A percentile compares a stretch with the other conserved stretches of the same genome.
Evolutionary conservation across 2,113 vertebrate genomes (phyloP).

Genomic region (Microcebus griseorufus): DNA sequence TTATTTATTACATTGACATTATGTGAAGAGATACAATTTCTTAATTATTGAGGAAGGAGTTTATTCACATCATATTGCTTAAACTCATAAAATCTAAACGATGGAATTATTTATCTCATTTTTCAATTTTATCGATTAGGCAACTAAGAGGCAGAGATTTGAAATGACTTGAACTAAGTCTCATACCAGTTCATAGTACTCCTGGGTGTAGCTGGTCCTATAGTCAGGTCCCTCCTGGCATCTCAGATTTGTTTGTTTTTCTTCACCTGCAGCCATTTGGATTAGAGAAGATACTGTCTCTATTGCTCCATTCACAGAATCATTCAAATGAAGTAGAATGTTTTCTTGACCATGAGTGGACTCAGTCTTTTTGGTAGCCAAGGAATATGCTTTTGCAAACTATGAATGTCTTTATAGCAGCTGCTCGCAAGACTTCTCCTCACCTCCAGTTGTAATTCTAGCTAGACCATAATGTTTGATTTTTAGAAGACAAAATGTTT

Average conservation of each 20-base stretch:
- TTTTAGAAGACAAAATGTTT: background rate
- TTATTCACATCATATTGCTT: background rate
- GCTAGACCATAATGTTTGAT: background rate
- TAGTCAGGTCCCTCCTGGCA: background rate
- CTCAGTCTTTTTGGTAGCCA: background rate
- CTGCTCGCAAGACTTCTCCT: background rate
- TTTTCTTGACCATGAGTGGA: background rate
- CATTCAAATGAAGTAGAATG: background rate
- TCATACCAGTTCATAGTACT: background rate
- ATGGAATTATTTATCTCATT: background rate
- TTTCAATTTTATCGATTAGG: background rate
- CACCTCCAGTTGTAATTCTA: background rate
- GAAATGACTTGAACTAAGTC: background rate
- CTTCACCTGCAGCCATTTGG: background rate
- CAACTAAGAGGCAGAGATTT: background rate
- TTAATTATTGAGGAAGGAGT: background rate
- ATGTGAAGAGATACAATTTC: background rate
- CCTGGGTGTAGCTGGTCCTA: background rate
- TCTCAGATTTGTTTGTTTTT: background rate
- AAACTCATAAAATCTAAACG: background rate
- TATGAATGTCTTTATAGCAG: background rate
- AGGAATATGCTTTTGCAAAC: slow-evolving; percentile 9
- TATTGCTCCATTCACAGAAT: background rate
- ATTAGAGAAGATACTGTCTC: background rate
- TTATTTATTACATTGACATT: background rate